Evolutionary conservation across 2,888 invertebrate species (phyloP).

Genomic region (Megaustenia siamemsis): DNA sequence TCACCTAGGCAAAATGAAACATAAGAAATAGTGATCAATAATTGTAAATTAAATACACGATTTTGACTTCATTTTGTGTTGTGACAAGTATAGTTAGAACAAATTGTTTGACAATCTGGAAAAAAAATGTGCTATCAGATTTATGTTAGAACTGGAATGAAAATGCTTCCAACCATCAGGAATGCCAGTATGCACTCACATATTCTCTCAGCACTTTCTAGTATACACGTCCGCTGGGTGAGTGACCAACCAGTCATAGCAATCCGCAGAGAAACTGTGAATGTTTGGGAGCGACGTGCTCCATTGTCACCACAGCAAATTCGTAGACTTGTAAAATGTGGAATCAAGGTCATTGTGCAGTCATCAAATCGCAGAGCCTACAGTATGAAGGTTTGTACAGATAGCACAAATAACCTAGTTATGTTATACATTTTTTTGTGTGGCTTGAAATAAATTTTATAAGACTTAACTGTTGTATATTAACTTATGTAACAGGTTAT

Average conservation of each 20-base stretch:
- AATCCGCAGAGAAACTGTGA: slow-evolving; percentile 82
- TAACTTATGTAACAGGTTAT: too few species aligned
- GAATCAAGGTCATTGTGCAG: slow-evolving; percentile 95
- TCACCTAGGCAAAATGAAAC: too few species aligned
- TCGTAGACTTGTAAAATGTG: slow-evolving; percentile 90
- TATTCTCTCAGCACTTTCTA: slow-evolving; percentile 29
- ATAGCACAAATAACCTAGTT: too few species aligned
- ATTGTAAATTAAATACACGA: neutral
- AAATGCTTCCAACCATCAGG: neutral
- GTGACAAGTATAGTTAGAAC: neutral
- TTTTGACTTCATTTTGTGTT: neutral
- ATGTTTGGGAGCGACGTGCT: slow-evolving; percentile 87
- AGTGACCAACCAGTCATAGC: slow-evolving; percentile 63
- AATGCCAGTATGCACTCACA: neutral
- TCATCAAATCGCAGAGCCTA: slow-evolving; percentile 98
- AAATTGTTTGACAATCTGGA: neutral
- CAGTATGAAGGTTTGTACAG: slow-evolving; percentile 92
- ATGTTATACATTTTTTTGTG: too few species aligned
- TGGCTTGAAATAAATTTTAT: too few species aligned
- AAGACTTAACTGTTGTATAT: too few species aligned
- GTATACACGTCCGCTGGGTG: slow-evolving; percentile 28
- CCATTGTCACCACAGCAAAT: slow-evolving; percentile 96
- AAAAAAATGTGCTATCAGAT: neutral
- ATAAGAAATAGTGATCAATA: neutral
- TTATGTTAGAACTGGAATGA: neutral